Evolutionary conservation across 2,888 invertebrate genomes (phyloP).

Genomic region (Acleris sparsana): DNA sequence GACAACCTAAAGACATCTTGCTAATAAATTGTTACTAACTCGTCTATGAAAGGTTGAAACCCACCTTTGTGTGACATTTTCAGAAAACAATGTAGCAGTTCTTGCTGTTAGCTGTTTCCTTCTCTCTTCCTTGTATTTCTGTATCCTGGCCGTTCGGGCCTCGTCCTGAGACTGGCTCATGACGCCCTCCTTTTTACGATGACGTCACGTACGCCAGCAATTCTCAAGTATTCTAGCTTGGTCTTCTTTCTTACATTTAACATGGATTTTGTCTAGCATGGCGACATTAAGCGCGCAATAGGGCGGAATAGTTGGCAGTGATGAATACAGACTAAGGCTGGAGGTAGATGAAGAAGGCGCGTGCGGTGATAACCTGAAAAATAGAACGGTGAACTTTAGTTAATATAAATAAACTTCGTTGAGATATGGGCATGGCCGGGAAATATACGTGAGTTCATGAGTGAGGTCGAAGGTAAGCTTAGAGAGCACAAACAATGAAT

Average conservation of each 20-base stretch:
- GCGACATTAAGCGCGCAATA: slow-evolving; percentile 71
- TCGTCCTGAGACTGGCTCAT: slow-evolving; percentile 77
- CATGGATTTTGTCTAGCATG: slow-evolving; percentile 71
- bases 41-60: background rate
- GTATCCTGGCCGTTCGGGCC: slow-evolving; percentile 85
- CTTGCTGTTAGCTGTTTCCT: slow-evolving; percentile 87
- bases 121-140: slow-evolving; percentile 89
- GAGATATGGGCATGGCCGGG: slow-evolving; percentile 12
- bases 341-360: slow-evolving; percentile 53
- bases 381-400: slow-evolving; percentile 29
- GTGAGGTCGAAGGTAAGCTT: slow-evolving; percentile 52
- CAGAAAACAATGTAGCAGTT: slow-evolving; percentile 84
- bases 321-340: slow-evolving; percentile 68
- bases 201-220: slow-evolving; percentile 68
- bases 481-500: slow-evolving; percentile 63
- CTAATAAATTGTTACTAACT: background rate
- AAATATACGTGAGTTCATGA: slow-evolving; percentile 30
- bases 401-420: slow-evolving; percentile 8
- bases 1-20: background rate
- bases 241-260: slow-evolving; percentile 57
- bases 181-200: slow-evolving; percentile 49
- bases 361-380: slow-evolving; percentile 63
- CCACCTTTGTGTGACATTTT: slow-evolving; percentile 84
- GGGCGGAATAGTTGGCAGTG: slow-evolving; percentile 81
- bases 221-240: slow-evolving; percentile 53